Conservation (phyloP, 2,113 vertebrate genomes). For the Stegostoma tigrinum region DNA sequence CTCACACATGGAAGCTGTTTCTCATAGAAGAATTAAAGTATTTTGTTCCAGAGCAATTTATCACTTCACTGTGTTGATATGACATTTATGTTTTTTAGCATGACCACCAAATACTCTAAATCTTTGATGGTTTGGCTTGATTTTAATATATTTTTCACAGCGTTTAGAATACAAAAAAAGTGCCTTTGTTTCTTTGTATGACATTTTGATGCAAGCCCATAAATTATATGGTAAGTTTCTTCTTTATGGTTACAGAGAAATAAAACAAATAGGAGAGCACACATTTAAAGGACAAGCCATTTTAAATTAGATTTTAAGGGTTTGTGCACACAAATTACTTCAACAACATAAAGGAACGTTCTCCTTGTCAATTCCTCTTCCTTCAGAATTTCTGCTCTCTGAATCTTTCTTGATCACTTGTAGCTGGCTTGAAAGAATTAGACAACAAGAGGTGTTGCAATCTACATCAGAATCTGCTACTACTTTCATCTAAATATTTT, state of each 20-base stretch:
- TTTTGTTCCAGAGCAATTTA: constrained; percentile 7
- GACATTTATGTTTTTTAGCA: not conserved
- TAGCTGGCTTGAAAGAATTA: too few species aligned
- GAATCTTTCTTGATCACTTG: too few species aligned
- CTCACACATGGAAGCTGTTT: constrained; percentile 19
- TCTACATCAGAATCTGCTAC: too few species aligned
- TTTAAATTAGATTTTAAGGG: not conserved
- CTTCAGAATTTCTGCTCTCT: not conserved
- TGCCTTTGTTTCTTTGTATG: not conserved
- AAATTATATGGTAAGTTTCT: not conserved
- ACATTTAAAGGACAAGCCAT: not conserved
- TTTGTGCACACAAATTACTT: not conserved
- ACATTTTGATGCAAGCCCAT: not conserved
- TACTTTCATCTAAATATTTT: too few species aligned
- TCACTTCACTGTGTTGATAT: not conserved
- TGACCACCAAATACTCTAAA: not conserved
- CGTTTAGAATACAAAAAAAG: not conserved
- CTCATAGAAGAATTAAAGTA: not conserved
- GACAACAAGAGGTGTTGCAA: too few species aligned
- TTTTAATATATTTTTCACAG: not conserved
- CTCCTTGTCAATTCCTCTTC: not conserved
- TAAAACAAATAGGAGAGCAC: not conserved
- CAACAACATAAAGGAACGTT: not conserved
- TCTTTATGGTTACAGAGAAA: not conserved
- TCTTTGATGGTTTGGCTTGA: not conserved